Evolutionary conservation across 2,113 vertebrate species (phyloP), one percentile per base, ranked within the genome.

Genomic region (Oreochromis niloticus): DNA sequence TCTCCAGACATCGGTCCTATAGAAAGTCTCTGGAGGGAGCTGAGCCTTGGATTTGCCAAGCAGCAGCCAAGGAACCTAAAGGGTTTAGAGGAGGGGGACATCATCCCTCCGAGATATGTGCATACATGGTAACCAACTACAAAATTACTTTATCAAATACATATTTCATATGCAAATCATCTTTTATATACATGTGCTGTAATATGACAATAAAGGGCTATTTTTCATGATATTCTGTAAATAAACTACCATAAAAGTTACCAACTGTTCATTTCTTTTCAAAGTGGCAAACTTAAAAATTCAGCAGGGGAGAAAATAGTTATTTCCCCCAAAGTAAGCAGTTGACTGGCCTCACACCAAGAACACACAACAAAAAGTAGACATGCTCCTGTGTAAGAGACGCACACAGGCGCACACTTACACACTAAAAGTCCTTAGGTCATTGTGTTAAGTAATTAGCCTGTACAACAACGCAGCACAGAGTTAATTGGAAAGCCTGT

Each of bases 401-500:
- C 7, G 43, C 79, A 80, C 52, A 68, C 54, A 80, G 50, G 11
- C 3, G 0, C 12, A 39, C 36, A 48, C 63, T 80, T 24, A 84
- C 4, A 46, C 48, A 32, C 73, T 66, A 24, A 19, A 8, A 84
- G 66, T 68, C 92, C 78, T 75, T 2, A 83, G 91, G 93, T 91
- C 59, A 39, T 89, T 85, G 81, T 90, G 87, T 89, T 91, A 82
- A 92, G 87, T 91, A 90, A 93, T 94, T 89, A 92, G 85, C 54
- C 59, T 57, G 81, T 61, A 82, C 66, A 91, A 89, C 87, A 86
- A 43, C 88, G 10, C 93, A 89, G 93, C 89, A 79, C 87, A 91
- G 43, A 89, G 90, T 88, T 92, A 94, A 94, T 94, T 93, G 91
- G 85, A 92, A 93, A 94, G 41, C 59, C 87, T 82, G 83, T 88